phyloP scores from a whole-genome alignment of 1,140 invertebrate species.

The Melanaphis sacchari region DNA sequence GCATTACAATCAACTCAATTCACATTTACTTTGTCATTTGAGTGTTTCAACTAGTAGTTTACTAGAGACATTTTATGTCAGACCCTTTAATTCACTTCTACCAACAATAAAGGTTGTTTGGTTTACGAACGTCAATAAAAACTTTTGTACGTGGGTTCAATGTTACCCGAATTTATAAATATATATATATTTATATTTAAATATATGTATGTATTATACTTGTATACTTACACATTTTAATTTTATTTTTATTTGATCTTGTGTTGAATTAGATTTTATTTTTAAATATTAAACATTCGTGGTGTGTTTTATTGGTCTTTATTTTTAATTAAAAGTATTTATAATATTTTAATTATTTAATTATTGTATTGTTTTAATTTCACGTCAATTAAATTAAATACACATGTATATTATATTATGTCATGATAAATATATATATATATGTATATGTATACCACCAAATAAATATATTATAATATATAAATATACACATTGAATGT shows the following conservation, averaged over 20 bases:
- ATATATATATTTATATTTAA: background rate
- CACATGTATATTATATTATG: background rate
- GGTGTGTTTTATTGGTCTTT: background rate
- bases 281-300: background rate
- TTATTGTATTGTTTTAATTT: background rate
- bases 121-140: background rate
- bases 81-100: background rate
- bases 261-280: background rate
- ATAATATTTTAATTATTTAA: background rate
- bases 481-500: background rate
- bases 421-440: too few species aligned
- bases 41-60: background rate
- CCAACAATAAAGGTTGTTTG: slow-evolving; percentile 18
- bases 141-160: background rate
- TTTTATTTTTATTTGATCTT: background rate
- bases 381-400: background rate
- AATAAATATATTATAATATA: too few species aligned
- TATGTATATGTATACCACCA: too few species aligned
- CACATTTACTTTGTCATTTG: background rate
- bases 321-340: background rate
- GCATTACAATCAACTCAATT: background rate
- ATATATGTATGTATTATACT: background rate
- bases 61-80: background rate
- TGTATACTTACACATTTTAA: background rate
- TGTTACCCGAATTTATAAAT: background rate